Evolutionary conservation across 2,113 vertebrate species (phyloP).

Genomic region (Chaetodon auriga): DNA sequence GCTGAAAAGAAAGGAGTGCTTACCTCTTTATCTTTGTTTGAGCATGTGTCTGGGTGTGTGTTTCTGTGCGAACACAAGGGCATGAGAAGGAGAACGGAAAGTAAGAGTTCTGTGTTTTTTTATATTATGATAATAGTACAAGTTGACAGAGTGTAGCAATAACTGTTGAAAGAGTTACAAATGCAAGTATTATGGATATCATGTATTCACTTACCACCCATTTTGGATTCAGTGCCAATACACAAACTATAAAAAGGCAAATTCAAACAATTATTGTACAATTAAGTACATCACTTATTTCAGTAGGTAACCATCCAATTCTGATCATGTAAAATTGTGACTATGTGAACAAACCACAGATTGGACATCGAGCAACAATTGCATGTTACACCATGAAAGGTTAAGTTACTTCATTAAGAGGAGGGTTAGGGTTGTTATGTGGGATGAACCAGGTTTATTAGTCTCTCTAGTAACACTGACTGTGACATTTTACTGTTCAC

Average conservation of each 20-base stretch:
- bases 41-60: not conserved
- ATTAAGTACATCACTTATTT: not conserved
- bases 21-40: not conserved
- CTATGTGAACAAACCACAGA: not conserved
- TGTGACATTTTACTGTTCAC: not conserved
- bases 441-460: not conserved
- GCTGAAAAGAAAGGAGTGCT: not conserved
- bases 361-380: not conserved
- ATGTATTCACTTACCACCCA: too few relatives aligned
- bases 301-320: not conserved
- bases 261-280: conserved; percentile 1
- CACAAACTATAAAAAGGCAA: not conserved
- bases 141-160: conserved; percentile 6
- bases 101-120: conserved; percentile 32
- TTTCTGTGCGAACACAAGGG: not conserved
- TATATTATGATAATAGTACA: not conserved
- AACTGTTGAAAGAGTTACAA: conserved; percentile 21
- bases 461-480: conserved; percentile 1
- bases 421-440: not conserved
- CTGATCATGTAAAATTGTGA: not conserved
- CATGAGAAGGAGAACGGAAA: not conserved
- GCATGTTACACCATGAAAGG: not conserved
- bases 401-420: not conserved
- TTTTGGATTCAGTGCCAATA: not conserved
- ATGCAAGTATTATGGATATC: not conserved